Conservation (phyloP, 30 jellyfish, hydroid and myxozoan genomes). For the Aurelia sp. region DNA sequence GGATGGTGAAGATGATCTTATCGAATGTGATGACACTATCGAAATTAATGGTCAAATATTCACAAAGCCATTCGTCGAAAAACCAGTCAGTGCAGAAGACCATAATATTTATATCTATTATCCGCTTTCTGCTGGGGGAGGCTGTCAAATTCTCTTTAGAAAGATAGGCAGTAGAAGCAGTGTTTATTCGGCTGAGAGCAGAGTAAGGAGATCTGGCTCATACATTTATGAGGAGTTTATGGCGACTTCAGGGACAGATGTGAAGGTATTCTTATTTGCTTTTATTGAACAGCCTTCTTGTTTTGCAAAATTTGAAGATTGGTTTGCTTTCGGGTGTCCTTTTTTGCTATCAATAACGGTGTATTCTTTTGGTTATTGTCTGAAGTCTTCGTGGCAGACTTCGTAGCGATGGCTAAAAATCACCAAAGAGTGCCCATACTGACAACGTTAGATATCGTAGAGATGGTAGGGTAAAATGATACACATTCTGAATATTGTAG, state of each 20-base stretch:
- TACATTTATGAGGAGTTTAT: conserved; percentile 96
- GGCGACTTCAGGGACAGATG: conserved; percentile 99
- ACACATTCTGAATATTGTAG: no score
- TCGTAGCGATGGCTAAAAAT: no score
- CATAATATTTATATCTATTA: conserved; percentile 92
- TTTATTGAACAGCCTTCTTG: no score
- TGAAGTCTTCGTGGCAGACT: no score
- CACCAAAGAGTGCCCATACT: no score
- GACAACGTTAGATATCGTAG: no score
- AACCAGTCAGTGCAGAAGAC: conserved; percentile 99
- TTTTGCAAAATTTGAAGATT: no score
- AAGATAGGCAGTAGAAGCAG: conserved; percentile 99
- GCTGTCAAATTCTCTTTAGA: conserved; percentile 96
- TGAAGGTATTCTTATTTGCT: conserved; percentile 62
- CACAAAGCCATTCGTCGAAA: conserved; percentile 98
- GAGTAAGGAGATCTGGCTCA: conserved; percentile 94
- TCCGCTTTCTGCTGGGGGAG: conserved; percentile 99
- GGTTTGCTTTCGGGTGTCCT: no score
- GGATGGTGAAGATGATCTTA: conserved; percentile 75
- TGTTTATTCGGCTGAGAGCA: conserved; percentile 97
- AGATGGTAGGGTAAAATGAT: no score
- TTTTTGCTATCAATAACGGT: no score
- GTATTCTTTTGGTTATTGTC: no score
- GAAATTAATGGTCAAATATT: conserved; percentile 89
- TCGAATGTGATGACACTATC: conserved; percentile 93